Evolutionary conservation across 2,888 invertebrate genomes (phyloP), one percentile per base, ranked within the genome.

Genomic region (Sinodicranocentrus sp.): DNA sequence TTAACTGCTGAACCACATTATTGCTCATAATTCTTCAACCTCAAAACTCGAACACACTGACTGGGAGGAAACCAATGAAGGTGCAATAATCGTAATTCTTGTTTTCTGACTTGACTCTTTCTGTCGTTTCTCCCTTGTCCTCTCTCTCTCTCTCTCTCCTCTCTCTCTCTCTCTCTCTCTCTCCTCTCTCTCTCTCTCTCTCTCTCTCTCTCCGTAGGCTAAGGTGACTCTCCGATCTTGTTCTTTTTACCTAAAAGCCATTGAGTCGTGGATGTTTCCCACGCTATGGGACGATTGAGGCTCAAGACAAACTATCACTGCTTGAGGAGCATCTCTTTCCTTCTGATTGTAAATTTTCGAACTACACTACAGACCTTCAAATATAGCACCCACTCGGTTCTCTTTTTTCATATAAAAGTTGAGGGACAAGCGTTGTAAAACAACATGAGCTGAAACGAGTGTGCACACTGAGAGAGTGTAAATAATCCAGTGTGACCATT

Each of bases 61-160:
- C 52, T 52, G 43, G 52, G 67, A 67, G 71, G 52, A 82, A 78
- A 82, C 71, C 84, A 85, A 85, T 83, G 73, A 86, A 88, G 88
- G 87, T 88, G 88, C 87, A 88, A 88, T 88, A 88, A 88, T 88
- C 88, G 84, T 88, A 88, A 88, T 87, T 88, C 84, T 83, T 85
- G 61, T 79, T 52, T 75, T 83, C 71, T 78, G 78, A 75, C 77
- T 82, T 85, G 72, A 78, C 78, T 78, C 72, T 78, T 78, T 77
- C 71, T 67, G 39, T 43, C 43, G 39, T 72, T 63, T 72, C 19
- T 61, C 17, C 61, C 52, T 48, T 19, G n/a, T n/a, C n/a, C n/a
- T n/a, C n/a, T n/a, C n/a, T n/a, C n/a, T n/a, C n/a, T n/a, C n/a
- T n/a, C n/a, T 67, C 77, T 48, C 72, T 33, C 61, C 59, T 17